phyloP scores from a whole-genome alignment of 2,888 invertebrate genomes.

The Conops quadrifasciatus region DNA sequence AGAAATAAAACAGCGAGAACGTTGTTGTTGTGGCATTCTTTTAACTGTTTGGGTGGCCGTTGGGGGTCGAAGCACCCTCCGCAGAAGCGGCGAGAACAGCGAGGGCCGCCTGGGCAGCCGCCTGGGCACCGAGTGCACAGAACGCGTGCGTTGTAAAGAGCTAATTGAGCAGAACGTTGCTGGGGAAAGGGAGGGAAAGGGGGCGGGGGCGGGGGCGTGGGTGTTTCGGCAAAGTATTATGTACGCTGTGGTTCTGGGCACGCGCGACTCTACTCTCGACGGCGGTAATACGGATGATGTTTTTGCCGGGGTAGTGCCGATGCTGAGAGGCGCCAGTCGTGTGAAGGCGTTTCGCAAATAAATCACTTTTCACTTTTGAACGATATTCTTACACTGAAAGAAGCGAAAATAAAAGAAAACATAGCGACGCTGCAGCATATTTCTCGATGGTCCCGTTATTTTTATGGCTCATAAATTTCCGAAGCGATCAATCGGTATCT shows the following conservation, averaged over 20 bases:
- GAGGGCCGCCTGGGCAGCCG: neutral
- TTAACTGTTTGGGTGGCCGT: constrained; percentile 45
- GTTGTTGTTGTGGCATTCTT: constrained; percentile 34
- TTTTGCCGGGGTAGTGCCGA: no score
- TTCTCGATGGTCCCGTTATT: neutral
- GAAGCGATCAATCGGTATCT: neutral
- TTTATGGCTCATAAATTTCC: constrained; percentile 22
- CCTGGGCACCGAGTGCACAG: neutral
- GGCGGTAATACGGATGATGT: no score
- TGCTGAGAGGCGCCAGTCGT: neutral
- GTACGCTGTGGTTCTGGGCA: neutral
- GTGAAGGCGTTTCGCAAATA: neutral
- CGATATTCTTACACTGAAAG: no score
- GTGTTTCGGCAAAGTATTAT: neutral
- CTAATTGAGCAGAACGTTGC: constrained; percentile 51
- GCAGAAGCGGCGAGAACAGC: neutral
- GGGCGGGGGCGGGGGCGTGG: no score
- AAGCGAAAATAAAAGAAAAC: no score
- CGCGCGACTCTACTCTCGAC: neutral
- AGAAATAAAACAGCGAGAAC: no score
- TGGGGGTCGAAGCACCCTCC: neutral
- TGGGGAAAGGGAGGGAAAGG: neutral
- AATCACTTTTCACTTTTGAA: no score
- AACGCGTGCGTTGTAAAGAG: constrained; percentile 46
- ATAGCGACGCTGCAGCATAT: neutral